phyloP scores from a whole-genome alignment of 2,113 vertebrate genomes.

The Hippocampus mohnikei region DNA sequence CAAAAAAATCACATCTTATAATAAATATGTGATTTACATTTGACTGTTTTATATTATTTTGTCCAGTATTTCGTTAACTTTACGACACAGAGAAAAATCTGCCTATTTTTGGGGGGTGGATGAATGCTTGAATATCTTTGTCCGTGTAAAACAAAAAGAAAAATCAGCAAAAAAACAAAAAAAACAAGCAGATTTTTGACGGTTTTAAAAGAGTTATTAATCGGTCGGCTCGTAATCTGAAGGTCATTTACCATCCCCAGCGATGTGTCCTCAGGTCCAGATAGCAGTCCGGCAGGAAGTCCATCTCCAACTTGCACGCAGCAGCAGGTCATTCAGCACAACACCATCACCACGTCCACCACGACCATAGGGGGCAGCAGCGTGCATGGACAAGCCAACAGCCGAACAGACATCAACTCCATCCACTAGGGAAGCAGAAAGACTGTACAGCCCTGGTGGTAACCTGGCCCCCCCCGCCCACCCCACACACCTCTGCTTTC shows the following conservation, averaged over 20 bases:
- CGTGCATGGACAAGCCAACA: slow-evolving; percentile 87
- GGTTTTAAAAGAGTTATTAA: too few species aligned
- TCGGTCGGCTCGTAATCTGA: neutral
- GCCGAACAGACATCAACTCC: slow-evolving; percentile 95
- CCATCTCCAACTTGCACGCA: slow-evolving; percentile 87
- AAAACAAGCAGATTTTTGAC: too few species aligned
- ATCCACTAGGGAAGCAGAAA: slow-evolving; percentile 83
- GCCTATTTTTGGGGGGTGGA: too few species aligned
- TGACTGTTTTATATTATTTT: too few species aligned
- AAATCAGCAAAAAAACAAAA: too few species aligned
- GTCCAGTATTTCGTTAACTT: too few species aligned
- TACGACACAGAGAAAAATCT: too few species aligned
- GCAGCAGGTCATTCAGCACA: slow-evolving; percentile 99
- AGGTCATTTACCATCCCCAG: slow-evolving; percentile 6
- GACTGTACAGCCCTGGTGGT: slow-evolving; percentile 26
- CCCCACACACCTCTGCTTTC: slow-evolving; percentile 28
- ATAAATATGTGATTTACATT: too few species aligned
- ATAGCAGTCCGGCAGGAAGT: slow-evolving; percentile 91
- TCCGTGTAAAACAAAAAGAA: too few species aligned
- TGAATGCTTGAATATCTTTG: too few species aligned
- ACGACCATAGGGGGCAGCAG: slow-evolving; percentile 86
- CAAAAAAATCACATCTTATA: too few species aligned
- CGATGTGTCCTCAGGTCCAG: slow-evolving; percentile 81
- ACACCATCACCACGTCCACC: slow-evolving; percentile 97
- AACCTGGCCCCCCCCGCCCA: slow-evolving; percentile 21